Conservation (phyloP, 2,113 vertebrate genomes). For the Elephantulus edwardii region DNA sequence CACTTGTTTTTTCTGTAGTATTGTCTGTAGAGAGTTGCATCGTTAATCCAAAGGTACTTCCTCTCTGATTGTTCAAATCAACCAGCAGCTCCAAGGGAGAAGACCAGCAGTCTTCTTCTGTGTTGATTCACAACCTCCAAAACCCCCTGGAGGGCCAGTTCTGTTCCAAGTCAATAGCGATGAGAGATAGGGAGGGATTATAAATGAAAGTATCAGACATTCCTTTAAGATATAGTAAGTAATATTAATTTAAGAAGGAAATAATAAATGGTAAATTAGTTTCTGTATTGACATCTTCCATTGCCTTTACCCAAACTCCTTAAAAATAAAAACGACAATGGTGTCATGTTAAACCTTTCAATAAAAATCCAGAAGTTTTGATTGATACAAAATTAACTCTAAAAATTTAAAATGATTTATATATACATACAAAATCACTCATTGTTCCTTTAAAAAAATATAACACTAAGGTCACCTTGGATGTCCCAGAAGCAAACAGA, state of each 20-base stretch:
- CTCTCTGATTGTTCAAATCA: too few species aligned
- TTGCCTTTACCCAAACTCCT: background rate
- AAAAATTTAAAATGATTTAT: constrained; percentile 21
- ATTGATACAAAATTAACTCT: constrained; percentile 26
- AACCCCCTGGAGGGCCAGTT: too few species aligned
- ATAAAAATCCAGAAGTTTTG: background rate
- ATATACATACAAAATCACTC: background rate
- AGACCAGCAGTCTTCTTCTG: too few species aligned
- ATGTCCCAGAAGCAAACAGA: background rate
- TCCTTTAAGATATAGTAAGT: constrained; percentile 6
- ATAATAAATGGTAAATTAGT: background rate
- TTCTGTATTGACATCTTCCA: background rate
- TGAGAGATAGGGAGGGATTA: too few species aligned
- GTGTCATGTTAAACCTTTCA: background rate
- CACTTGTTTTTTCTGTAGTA: too few species aligned
- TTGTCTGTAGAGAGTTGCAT: too few species aligned
- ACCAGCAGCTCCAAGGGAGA: too few species aligned
- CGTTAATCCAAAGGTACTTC: too few species aligned
- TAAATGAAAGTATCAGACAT: background rate
- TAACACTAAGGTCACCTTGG: background rate
- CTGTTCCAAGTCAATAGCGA: too few species aligned
- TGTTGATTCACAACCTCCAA: too few species aligned
- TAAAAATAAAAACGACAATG: background rate
- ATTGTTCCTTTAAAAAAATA: background rate
- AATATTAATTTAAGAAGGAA: constrained; percentile 25